Conservation (phyloP, 2,113 vertebrate species). For the Anguilla japonica region DNA sequence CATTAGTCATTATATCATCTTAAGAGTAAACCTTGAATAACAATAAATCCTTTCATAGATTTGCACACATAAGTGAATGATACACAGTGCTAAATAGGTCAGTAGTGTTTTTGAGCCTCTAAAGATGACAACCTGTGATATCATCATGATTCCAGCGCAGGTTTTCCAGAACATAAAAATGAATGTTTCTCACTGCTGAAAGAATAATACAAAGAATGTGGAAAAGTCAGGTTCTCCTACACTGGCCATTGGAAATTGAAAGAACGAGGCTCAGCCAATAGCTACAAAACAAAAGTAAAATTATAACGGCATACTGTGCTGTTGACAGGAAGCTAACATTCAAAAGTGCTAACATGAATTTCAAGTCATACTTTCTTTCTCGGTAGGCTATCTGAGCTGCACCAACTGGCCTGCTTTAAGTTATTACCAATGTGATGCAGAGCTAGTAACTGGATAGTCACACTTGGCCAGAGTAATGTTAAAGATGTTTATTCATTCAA, state of each 20-base stretch:
- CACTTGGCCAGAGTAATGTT: neutral
- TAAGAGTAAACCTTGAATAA: too few species aligned
- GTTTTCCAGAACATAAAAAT: too few species aligned
- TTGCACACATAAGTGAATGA: too few species aligned
- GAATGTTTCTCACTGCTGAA: neutral
- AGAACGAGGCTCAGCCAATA: neutral
- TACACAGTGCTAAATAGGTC: neutral
- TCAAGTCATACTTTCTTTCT: neutral
- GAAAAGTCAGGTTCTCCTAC: neutral
- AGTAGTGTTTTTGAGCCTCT: neutral
- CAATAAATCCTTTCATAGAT: too few species aligned
- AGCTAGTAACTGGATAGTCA: neutral
- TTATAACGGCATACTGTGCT: neutral
- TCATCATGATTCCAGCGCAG: too few species aligned
- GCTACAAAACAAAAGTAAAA: neutral
- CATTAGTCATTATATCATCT: too few species aligned
- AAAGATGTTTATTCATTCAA: constrained; percentile 22
- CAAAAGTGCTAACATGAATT: neutral
- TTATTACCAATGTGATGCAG: neutral
- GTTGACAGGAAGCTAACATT: neutral
- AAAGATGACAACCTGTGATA: neutral
- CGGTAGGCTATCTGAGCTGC: neutral
- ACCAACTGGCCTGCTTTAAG: neutral
- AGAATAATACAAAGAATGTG: neutral
- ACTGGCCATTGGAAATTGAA: neutral